These are phyloP conservation scores for Myotis vivesi DNA, from an alignment of 2,797 vertebrate genomes.

Conservation along the genomic window DNA sequence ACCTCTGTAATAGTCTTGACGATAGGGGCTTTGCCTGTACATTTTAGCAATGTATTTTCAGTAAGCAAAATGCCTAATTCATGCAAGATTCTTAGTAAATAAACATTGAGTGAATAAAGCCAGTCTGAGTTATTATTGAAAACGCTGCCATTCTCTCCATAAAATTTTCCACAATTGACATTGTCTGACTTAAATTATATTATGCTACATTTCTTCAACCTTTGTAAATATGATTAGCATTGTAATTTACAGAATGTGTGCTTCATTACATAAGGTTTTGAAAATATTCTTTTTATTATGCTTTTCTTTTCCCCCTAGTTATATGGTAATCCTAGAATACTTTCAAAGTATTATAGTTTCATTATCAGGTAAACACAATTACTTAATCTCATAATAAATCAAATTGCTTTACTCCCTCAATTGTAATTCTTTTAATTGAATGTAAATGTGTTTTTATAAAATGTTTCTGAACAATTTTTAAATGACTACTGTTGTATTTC, in stretches of 20 bases:
- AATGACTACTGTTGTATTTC: conserved; percentile 7
- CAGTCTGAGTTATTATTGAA: neutral
- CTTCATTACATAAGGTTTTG: neutral
- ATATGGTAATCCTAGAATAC: neutral
- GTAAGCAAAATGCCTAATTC: neutral
- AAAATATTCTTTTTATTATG: conserved; percentile 9
- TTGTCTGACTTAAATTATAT: neutral
- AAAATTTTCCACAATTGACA: neutral
- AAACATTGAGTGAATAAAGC: neutral
- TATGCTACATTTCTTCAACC: neutral
- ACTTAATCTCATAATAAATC: neutral
- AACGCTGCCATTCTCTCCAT: neutral
- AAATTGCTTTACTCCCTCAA: neutral
- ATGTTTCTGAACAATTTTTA: neutral
- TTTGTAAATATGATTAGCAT: neutral
- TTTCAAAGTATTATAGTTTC: conserved; percentile 42
- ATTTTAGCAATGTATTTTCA: neutral
- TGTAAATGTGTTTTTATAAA: neutral
- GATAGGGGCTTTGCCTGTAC: neutral
- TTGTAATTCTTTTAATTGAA: conserved; percentile 31
- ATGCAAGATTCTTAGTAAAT: neutral
- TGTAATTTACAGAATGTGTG: neutral
- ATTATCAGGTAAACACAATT: neutral
- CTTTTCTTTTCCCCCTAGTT: neutral
- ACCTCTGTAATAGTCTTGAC: neutral